These are phyloP conservation scores for Sakesphorus luctuosus DNA, from an alignment of 2,113 vertebrate genomes.

Conservation along the genomic window DNA sequence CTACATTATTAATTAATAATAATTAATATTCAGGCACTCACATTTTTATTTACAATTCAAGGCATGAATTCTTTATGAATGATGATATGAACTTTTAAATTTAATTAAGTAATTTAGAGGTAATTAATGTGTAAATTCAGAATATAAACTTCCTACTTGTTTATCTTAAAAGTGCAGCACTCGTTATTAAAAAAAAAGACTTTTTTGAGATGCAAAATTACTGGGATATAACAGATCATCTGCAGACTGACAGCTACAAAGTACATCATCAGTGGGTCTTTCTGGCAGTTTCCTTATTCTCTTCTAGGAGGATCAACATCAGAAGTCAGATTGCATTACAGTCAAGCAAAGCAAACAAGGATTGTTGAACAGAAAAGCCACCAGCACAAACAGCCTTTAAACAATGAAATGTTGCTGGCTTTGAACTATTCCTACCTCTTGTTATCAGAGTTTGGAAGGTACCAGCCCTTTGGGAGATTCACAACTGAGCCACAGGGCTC, in stretches of 20 bases:
- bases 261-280: background rate
- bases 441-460: conserved; percentile 1
- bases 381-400: conserved; percentile 4
- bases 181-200: conserved; percentile 51
- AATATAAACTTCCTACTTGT: conserved; percentile 68
- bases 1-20: conserved; percentile 94
- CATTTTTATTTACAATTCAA: conserved; percentile 90
- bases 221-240: conserved; percentile 4
- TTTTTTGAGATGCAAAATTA: conserved; percentile 64
- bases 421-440: background rate
- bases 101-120: conserved; percentile 95
- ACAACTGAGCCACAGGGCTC: background rate
- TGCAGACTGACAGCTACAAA: conserved; percentile 21
- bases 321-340: conserved; percentile 32
- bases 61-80: conserved; percentile 95
- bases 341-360: background rate
- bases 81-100: conserved; percentile 87
- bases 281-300: conserved; percentile 29
- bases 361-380: conserved; percentile 9
- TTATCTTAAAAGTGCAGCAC: conserved; percentile 57
- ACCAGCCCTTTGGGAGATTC: background rate
- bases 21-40: conserved; percentile 93
- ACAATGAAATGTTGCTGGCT: background rate
- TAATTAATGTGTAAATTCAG: conserved; percentile 89
- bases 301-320: conserved; percentile 8